These are phyloP conservation scores for Perizoma flavofasciatum DNA, from an alignment of 2,888 invertebrate species.

Conservation along the genomic window DNA sequence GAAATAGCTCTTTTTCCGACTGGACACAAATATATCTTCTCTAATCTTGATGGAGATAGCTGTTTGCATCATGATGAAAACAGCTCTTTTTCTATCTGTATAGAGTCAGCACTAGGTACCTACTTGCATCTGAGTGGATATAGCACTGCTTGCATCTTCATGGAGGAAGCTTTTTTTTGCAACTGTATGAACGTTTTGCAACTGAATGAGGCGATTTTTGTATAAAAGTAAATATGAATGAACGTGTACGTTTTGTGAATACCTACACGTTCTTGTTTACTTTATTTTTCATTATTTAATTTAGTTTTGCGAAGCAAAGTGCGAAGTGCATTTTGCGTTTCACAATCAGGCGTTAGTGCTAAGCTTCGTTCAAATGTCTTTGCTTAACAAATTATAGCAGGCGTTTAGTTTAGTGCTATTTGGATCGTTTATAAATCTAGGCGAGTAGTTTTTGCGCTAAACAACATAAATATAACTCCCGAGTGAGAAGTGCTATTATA, in stretches of 20 bases:
- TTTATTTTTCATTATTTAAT: slow-evolving; percentile 12
- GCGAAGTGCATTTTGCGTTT: slow-evolving; percentile 24
- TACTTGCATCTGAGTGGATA: too few species aligned
- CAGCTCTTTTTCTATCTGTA: too few species aligned
- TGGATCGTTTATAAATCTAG: not conserved
- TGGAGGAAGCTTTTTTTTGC: too few species aligned
- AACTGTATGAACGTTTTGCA: too few species aligned
- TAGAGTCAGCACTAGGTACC: too few species aligned
- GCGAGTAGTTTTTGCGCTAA: slow-evolving; percentile 7
- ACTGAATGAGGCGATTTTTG: slow-evolving; percentile 3
- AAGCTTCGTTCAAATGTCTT: slow-evolving; percentile 4
- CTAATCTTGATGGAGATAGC: too few species aligned
- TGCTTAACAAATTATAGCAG: slow-evolving; percentile 15
- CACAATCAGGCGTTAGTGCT: slow-evolving; percentile 7
- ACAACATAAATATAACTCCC: slow-evolving; percentile 2
- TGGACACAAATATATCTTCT: too few species aligned
- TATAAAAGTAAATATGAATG: slow-evolving; percentile 17
- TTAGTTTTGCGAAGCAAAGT: slow-evolving; percentile 20
- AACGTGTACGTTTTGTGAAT: slow-evolving; percentile 5
- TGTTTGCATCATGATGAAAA: too few species aligned
- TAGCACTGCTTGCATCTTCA: too few species aligned
- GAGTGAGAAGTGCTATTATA: slow-evolving; percentile 14
- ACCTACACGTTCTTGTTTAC: slow-evolving; percentile 3
- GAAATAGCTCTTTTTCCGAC: too few species aligned
- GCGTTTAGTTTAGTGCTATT: slow-evolving; percentile 13